Evolutionary conservation across 2,888 invertebrate species (phyloP), one percentile per base, ranked within the genome.

Genomic region (Chymomyza procnemis): DNA sequence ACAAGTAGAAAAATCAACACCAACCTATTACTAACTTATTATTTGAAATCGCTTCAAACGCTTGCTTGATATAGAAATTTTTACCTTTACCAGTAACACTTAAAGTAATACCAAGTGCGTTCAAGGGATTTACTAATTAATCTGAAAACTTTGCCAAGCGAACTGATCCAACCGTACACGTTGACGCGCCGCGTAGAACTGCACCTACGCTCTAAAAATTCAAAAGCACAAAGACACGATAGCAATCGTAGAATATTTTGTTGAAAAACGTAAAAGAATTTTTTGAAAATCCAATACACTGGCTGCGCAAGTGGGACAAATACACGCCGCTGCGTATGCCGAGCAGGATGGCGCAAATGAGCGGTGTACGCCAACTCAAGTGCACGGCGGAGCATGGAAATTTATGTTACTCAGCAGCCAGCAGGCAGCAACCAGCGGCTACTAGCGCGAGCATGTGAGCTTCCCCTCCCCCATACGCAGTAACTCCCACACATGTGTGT

Each of bases 121-220:
- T 34, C 8, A 34, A 5, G 34, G 34, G 8, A 4, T 9, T n/a
- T 2, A 34, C 34, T 34, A 34, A 34, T 34, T 9, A 34, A 34
- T 9, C 34, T 34, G 34, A 6, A 34, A 34, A 48, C 48, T 12
- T 9, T 8, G 3, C 54, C 4, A 18, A 67, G 66, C 69, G 74
- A 56, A 71, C 71, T 74, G 79, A 76, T 79, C 78, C n/a, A n/a
- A n/a, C n/a, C 72, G 87, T 69, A 74, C 85, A 82, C 74, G 80
- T 67, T 82, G 80, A 83, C 90, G 90, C 89, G 87, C 74, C 89
- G 88, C 90, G 89, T 89, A 88, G 86, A 87, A 90, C 90, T 90
- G 90, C 90, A 90, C 89, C 90, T 90, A 91, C 91, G 90, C 90
- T 90, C 90, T 88, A 89, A 87, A 88, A 87, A 88, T 88, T 83